A percentile compares a stretch with the other conserved stretches of the same genome.
phyloP scores from a whole-genome alignment of 2,113 vertebrate species.

The Scomber colias region DNA sequence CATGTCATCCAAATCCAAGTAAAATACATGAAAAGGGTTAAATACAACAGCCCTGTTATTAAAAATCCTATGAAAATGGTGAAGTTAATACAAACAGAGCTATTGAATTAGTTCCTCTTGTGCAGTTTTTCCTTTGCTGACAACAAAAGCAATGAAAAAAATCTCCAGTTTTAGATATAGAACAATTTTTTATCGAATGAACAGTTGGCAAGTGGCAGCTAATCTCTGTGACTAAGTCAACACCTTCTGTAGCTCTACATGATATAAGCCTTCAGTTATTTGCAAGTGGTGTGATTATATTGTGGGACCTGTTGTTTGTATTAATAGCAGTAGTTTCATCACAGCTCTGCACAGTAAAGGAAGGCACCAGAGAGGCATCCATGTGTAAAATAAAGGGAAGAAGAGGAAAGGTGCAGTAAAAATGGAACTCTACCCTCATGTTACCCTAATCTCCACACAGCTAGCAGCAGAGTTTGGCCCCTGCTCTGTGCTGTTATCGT shows the following conservation, averaged over 20 bases:
- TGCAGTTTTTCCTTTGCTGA: no score
- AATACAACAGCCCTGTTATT: no score
- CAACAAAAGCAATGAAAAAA: neutral
- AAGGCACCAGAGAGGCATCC: neutral
- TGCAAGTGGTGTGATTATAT: neutral
- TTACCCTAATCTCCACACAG: neutral
- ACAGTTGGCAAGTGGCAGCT: slow-evolving; percentile 11
- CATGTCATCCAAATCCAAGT: no score
- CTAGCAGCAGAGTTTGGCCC: neutral
- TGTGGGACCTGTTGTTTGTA: neutral
- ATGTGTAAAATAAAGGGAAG: neutral
- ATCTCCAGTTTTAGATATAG: neutral
- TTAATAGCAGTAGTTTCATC: neutral
- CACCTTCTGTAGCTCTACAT: slow-evolving; percentile 5
- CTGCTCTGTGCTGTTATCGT: neutral
- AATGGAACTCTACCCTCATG: neutral
- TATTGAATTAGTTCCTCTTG: no score
- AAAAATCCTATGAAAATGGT: no score
- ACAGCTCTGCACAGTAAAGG: neutral
- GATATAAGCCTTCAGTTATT: neutral
- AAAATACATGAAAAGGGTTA: no score
- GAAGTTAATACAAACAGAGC: no score
- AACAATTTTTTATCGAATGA: neutral
- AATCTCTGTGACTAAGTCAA: slow-evolving; percentile 20
- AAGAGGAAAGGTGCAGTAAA: neutral